Base-by-base conservation (phyloP, 2,888 invertebrate genomes). In the Agrochola lychnidis region DNA sequence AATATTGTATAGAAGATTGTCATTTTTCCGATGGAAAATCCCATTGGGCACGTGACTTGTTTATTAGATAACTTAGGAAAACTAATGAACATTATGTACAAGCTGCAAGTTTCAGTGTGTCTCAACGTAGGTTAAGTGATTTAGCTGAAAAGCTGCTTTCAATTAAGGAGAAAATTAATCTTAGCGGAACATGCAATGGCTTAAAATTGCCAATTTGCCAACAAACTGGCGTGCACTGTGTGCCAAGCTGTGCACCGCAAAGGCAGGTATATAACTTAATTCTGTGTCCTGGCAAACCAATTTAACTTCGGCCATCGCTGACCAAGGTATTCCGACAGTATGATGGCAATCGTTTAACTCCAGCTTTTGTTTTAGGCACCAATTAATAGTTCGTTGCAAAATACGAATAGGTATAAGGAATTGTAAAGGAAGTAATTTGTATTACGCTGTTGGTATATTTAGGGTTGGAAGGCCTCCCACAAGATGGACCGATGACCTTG, bases 281-380 rank as follows among this genome's bases (percentile, higher is more conserved):
- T 92, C 90, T 89, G 90, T 88, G 89, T 90, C 87, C 89, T 88
- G 87, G 90, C 88, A 85, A 91, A 91, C 89, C 87, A 93, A 93
- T 94, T 94, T 92, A 93, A 93, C 93, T 94, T 93, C 79, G 85
- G 79, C 87, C 86, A 84, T 81, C 79, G 88, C 90, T 91, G 91
- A 91, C 91, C 90, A 85, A 88, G 87, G 84, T 87, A 88, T 87
- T 89, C 84, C 79, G 81, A 78, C 79, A 81, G 72, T 85, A 84
- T 88, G 88, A 84, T 88, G 88, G 90, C 81, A 79, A 85, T 88
- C 83, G 84, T 81, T 85, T 85, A 79, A 80, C 78, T 85, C 63
- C 66, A 67, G 64, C 74, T 67, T 86, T 83, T 80, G 56, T 81
- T 83, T 68, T 62, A 61, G 67, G 36, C 22, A 42, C 42, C 45